Conservation (phyloP, 2,888 invertebrate species). For the Chesias legatella region DNA sequence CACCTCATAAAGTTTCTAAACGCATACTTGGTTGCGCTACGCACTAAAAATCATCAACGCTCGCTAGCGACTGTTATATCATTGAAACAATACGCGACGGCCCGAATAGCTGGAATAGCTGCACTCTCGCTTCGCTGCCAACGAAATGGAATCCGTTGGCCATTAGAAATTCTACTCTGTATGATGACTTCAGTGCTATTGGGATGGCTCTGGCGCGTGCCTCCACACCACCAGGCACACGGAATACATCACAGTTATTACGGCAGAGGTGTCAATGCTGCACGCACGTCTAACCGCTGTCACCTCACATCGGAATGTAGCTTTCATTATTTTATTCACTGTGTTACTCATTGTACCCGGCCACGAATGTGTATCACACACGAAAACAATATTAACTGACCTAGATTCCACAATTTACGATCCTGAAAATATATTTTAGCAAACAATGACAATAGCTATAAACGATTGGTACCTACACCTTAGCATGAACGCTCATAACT, state of each 20-base stretch:
- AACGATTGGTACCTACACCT: conserved; percentile 58
- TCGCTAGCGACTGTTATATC: conserved; percentile 37
- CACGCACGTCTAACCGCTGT: conserved; percentile 28
- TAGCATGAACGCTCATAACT: conserved; percentile 67
- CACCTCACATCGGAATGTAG: conserved; percentile 38
- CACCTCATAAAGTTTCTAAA: conserved; percentile 18
- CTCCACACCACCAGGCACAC: conserved; percentile 25
- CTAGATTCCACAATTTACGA: conserved; percentile 39
- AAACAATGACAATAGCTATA: conserved; percentile 62
- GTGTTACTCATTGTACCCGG: conserved; percentile 8
- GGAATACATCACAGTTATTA: conserved; percentile 10
- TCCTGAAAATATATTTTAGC: conserved; percentile 45
- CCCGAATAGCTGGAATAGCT: conserved; percentile 65
- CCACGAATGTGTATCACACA: conserved; percentile 18
- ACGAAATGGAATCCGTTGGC: conserved; percentile 73
- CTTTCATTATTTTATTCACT: conserved; percentile 36
- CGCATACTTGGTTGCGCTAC: conserved; percentile 19
- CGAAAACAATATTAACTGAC: conserved; percentile 23
- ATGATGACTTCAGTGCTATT: conserved; percentile 70
- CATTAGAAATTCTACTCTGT: conserved; percentile 73
- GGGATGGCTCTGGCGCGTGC: conserved; percentile 58
- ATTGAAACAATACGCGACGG: conserved; percentile 55
- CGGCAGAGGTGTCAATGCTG: conserved; percentile 39
- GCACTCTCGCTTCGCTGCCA: conserved; percentile 71
- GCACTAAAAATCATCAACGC: conserved; percentile 22